Evolutionary conservation across 2,113 vertebrate species (phyloP), one percentile per base, ranked within the genome.

Genomic region (Ardeotis arabs): DNA sequence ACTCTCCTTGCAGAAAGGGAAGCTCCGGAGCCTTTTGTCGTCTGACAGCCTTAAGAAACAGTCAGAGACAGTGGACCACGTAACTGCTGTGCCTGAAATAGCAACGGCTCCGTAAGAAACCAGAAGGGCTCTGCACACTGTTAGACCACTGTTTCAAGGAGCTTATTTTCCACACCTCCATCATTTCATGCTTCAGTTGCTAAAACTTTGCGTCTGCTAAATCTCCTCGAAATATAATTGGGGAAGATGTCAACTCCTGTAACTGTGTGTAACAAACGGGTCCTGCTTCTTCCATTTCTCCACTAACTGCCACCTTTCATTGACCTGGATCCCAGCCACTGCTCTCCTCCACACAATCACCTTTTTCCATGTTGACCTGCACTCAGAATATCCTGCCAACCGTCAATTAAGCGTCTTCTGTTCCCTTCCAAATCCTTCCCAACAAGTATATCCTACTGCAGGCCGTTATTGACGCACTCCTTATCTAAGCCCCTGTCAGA

Each of bases 351-450:
- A 31, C 52, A 29, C 45, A 18, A 10, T 2, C 73, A 20, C 59
- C 37, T 29, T 29, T 62, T 12, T 8, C 47, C 19, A 1, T 1
- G 6, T 2, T 35, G 6, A 13, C 50, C 72, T 39, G 3, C 9
- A 0, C 80, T 31, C 9, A 0, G 25, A 37, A 68, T 27, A 35
- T 10, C 14, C 52, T 27, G 53, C 7, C 19, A 5, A 29, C 44
- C 0, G 7, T 17, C 60, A 49, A 0, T 16, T 5, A 8, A 78
- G 8, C 2, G 12, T 13, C 63, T 60, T 21, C 37, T 63, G 60
- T 25, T 23, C 64, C 24, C 31, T 37, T 41, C 9, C 72, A 74
- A 33, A 64, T 1, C 72, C 55, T 60, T 17, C 25, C 67, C 89
- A 16, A 6, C 0, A 25, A 45, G n/a, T 4, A 9, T 37, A 55